A percentile compares a stretch with the other conserved stretches of the same genome.
These are phyloP conservation scores for Buceros bicornis DNA, from an alignment of 2,797 vertebrate genomes.

Conservation along the genomic window DNA sequence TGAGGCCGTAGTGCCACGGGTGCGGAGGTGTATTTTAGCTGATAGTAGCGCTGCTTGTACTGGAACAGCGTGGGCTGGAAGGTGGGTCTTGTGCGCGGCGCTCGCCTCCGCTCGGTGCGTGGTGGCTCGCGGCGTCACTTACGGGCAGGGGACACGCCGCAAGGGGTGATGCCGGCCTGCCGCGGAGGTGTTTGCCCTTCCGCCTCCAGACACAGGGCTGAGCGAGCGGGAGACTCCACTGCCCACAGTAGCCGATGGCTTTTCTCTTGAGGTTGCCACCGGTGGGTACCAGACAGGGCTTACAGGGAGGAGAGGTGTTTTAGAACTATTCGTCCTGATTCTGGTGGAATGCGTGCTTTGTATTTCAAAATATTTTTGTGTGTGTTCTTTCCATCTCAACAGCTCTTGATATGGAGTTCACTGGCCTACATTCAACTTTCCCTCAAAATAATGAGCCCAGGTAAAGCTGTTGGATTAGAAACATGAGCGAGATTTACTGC, in stretches of 20 bases:
- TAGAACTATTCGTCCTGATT: rapidly evolving
- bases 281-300: not conserved
- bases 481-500: not conserved
- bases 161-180: too few relatives aligned
- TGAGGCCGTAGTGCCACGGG: rapidly evolving
- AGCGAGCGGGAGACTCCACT: rapidly evolving
- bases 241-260: rapidly evolving
- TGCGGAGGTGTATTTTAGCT: rapidly evolving
- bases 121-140: rapidly evolving
- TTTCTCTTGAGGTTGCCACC: too few relatives aligned
- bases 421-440: conserved; percentile 73
- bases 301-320: rapidly evolving
- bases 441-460: conserved; percentile 51
- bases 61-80: rapidly evolving
- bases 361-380: not conserved
- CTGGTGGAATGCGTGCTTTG: rapidly evolving
- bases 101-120: not conserved
- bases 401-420: conserved; percentile 82
- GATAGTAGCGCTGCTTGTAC: not conserved
- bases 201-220: rapidly evolving
- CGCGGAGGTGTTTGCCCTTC: rapidly evolving
- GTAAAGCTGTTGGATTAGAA: conserved; percentile 47
- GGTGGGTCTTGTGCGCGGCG: rapidly evolving
- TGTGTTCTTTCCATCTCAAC: not conserved
- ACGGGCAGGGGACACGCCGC: rapidly evolving